phyloP scores from a whole-genome alignment of 2,113 vertebrate genomes.

The Pseudopodoces humilis region DNA sequence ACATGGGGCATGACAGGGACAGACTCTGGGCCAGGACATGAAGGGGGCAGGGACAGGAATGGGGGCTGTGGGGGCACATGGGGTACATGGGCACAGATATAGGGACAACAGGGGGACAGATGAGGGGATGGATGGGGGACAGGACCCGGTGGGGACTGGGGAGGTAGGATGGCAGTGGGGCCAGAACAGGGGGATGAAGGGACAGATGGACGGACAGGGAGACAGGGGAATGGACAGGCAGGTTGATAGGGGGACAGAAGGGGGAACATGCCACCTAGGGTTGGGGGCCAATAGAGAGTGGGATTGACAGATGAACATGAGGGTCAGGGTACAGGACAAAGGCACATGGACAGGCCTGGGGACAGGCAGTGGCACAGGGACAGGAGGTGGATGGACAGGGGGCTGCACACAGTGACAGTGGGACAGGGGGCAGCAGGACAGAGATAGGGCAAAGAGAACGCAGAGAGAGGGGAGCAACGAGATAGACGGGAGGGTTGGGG shows the following conservation, averaged over 20 bases:
- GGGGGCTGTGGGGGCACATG: not conserved
- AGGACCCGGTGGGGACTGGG: not conserved
- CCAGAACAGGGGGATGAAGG: not conserved
- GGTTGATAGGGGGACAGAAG: not conserved
- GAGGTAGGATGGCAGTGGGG: not conserved
- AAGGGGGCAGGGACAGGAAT: not conserved
- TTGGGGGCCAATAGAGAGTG: too few relatives aligned
- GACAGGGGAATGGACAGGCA: not conserved
- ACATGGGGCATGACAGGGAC: not conserved
- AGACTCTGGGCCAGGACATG: not conserved
- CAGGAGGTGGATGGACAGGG: not conserved
- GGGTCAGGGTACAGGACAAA: not conserved
- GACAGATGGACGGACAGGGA: not conserved
- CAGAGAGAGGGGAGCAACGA: fast-evolving
- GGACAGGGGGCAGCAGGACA: not conserved
- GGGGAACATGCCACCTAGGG: too few relatives aligned
- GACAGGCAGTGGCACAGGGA: not conserved
- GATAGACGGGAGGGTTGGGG: fast-evolving
- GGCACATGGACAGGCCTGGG: not conserved
- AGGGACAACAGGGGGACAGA: too few relatives aligned
- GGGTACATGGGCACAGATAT: not conserved
- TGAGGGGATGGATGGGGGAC: too few relatives aligned
- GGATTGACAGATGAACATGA: not conserved
- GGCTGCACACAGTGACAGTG: not conserved
- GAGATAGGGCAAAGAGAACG: not conserved